phyloP scores from a whole-genome alignment of 2,797 vertebrate species.

The Acestrorhynchus altus region DNA sequence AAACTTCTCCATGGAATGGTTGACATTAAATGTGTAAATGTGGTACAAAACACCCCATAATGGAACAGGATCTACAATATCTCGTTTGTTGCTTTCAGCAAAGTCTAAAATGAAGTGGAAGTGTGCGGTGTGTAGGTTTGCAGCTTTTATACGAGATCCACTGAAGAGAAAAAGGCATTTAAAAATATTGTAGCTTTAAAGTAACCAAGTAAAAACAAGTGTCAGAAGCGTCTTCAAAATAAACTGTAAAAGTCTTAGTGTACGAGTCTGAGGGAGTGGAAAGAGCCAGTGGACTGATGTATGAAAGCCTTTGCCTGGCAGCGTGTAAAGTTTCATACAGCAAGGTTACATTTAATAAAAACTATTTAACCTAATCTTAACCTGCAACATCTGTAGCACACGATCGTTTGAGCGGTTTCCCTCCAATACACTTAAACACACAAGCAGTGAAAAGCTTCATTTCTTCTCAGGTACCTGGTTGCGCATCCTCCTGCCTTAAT shows the following conservation, averaged over 20 bases:
- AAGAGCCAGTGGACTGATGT: neutral
- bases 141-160: neutral
- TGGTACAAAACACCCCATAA: too few relatives aligned
- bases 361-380: neutral
- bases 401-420: too few relatives aligned
- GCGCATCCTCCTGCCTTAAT: too few relatives aligned
- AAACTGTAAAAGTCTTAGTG: conserved; percentile 2
- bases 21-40: neutral
- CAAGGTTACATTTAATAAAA: neutral
- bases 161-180: conserved; percentile 22
- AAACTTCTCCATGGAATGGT: neutral
- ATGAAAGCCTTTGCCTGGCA: neutral
- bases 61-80: neutral
- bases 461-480: too few relatives aligned
- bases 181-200: neutral
- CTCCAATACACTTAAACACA: too few relatives aligned
- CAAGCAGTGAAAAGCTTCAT: too few relatives aligned
- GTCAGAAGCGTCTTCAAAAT: neutral
- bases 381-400: neutral
- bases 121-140: neutral
- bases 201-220: too few relatives aligned
- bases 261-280: conserved; percentile 12
- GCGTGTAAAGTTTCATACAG: neutral
- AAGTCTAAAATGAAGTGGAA: neutral
- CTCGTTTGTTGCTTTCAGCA: too few relatives aligned